These are phyloP conservation scores for Resseliella maxima DNA, from an alignment of 2,888 invertebrate species.

Conservation along the genomic window DNA sequence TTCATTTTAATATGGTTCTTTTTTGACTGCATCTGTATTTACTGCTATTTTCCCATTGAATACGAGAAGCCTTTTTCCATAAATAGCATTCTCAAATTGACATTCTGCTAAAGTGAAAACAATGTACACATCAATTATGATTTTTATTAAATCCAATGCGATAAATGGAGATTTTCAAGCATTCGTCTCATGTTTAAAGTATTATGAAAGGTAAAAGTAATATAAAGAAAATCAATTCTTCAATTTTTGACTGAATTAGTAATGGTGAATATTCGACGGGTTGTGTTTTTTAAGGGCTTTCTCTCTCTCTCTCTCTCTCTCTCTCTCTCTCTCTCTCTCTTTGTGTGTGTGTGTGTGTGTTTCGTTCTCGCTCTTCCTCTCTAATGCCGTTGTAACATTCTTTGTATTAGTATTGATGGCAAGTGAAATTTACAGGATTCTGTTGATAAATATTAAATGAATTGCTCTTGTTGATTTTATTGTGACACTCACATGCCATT, in stretches of 20 bases:
- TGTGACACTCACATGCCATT: background rate
- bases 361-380: background rate
- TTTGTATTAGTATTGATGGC: background rate
- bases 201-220: no score
- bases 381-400: background rate
- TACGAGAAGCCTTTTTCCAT: background rate
- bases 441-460: background rate
- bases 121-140: slow-evolving; percentile 39
- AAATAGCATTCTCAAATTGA: background rate
- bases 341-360: no score
- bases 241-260: no score
- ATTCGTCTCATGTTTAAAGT: background rate
- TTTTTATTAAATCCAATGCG: background rate
- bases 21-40: background rate
- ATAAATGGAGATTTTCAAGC: background rate
- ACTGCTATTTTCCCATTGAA: background rate
- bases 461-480: background rate
- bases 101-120: background rate
- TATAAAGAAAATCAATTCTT: no score
- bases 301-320: no score
- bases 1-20: background rate
- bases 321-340: no score
- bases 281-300: no score
- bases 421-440: background rate
- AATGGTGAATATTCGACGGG: no score